A percentile compares a stretch with the other conserved stretches of the same genome.
phyloP scores from a whole-genome alignment of 1,140 invertebrate genomes.

The Contarinia nasturtii region DNA sequence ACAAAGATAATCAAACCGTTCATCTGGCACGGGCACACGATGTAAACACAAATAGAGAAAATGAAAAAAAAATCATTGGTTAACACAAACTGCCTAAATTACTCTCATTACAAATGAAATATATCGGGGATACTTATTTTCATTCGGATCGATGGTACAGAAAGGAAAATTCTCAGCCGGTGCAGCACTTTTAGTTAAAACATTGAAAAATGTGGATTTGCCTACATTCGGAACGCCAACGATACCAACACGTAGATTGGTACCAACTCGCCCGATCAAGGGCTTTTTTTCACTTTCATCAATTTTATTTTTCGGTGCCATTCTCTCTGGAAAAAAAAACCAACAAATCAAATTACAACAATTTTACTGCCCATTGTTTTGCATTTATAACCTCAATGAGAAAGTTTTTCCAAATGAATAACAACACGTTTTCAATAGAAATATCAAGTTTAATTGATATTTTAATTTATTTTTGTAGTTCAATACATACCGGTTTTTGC shows the following conservation, averaged over 20 bases:
- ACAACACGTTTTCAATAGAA: too few species aligned
- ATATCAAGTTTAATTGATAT: too few species aligned
- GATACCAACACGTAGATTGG: constrained; percentile 92
- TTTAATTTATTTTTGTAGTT: too few species aligned
- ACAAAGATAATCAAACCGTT: constrained; percentile 81
- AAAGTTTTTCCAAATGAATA: too few species aligned
- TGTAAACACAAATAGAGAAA: constrained; percentile 40
- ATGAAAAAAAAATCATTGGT: constrained; percentile 5
- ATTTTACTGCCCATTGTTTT: too few species aligned
- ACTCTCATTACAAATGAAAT: too few species aligned
- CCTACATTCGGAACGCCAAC: constrained; percentile 86
- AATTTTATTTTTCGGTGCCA: constrained; percentile 85
- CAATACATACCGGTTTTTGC: too few species aligned
- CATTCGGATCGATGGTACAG: constrained; percentile 99
- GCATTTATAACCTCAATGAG: too few species aligned
- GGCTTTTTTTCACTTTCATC: constrained; percentile 71
- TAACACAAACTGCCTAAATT: neutral
- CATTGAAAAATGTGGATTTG: constrained; percentile 99
- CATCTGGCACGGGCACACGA: constrained; percentile 95
- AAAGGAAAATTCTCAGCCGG: constrained; percentile 98
- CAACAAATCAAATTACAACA: too few species aligned
- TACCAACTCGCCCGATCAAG: constrained; percentile 92
- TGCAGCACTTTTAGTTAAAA: constrained; percentile 88
- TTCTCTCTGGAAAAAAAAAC: constrained; percentile 19
- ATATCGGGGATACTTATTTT: constrained; percentile 95